phyloP scores from a whole-genome alignment of 2,888 invertebrate species.

The Hirtodrosophila duncani region DNA sequence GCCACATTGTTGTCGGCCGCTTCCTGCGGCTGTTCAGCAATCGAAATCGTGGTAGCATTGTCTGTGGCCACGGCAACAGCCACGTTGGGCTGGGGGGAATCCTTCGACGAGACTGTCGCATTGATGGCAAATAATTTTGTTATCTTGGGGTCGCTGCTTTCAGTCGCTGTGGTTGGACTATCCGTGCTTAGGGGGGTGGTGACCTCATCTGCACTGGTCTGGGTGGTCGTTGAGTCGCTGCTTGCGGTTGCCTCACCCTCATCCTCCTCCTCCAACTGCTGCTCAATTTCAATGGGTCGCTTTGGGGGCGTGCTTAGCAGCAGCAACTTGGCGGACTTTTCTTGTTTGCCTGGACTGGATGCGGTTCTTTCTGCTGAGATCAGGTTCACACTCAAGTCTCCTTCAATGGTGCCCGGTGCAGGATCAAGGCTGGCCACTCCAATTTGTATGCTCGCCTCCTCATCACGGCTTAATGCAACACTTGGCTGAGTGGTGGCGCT shows the following conservation, averaged over 20 bases:
- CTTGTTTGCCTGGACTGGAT: too few species aligned
- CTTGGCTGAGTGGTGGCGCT: slow-evolving; percentile 15
- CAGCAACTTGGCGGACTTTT: slow-evolving; percentile 61
- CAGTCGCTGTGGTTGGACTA: slow-evolving; percentile 18
- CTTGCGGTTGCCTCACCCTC: too few species aligned
- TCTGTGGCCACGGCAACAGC: slow-evolving; percentile 44
- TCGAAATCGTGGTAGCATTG: slow-evolving; percentile 43
- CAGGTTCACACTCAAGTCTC: slow-evolving; percentile 20
- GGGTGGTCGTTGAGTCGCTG: slow-evolving; percentile 36
- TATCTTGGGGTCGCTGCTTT: slow-evolving; percentile 21
- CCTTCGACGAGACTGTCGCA: slow-evolving; percentile 43
- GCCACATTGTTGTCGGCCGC: slow-evolving; percentile 52
- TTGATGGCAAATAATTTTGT: slow-evolving; percentile 58
- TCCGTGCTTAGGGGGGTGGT: slow-evolving; percentile 32
- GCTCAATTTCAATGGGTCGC: slow-evolving; percentile 55
- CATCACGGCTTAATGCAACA: slow-evolving; percentile 45
- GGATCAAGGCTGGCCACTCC: slow-evolving; percentile 42
- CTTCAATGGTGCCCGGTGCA: slow-evolving; percentile 36
- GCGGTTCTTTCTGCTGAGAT: too few species aligned
- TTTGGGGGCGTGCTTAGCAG: slow-evolving; percentile 68
- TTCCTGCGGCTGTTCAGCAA: slow-evolving; percentile 51
- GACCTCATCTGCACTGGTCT: slow-evolving; percentile 17
- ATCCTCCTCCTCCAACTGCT: slow-evolving; percentile 64
- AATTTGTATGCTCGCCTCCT: slow-evolving; percentile 49
- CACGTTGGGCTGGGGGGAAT: slow-evolving; percentile 34